Evolutionary conservation across 2,113 vertebrate genomes (phyloP), one percentile per base, ranked within the genome.

Genomic region (Syngnathus floridae): DNA sequence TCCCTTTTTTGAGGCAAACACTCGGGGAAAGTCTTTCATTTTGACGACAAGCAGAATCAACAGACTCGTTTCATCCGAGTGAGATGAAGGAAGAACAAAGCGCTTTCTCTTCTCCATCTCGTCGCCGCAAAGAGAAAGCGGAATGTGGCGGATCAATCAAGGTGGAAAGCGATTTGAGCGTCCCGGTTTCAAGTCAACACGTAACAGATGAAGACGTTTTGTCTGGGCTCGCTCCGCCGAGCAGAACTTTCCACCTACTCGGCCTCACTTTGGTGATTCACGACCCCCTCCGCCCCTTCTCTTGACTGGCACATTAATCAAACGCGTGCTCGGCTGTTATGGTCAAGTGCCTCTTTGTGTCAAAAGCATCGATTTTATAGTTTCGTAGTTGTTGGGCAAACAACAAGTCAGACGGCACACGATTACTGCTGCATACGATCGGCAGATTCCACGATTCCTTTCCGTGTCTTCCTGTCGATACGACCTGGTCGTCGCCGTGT

Each of bases 1-100:
- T 79, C 72, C 73, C 79, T 79, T 87, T 31, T 22, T 86, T 83
- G 84, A 82, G 86, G 76, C 76, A 83, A 83, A 83, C 85, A 89
- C 70, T 76, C 74, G 52, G 14, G 22, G 62, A 31, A 31, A 75
- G 69, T 60, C 79, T 89, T 86, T 88, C 79, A 81, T 81, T 84
- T 64, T 81, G 79, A 85, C 40, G 64, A 76, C 65, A 66, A 51
- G 69, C 67, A 78, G 65, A 84, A 78, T 62, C 81, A 80, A 64
- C 79, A 80, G 26, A 9, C 35, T 62, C 75, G 68, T 83, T 87
- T 86, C 68, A 85, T 84, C 71, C 70, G 4, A 4, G 31, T 0
- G 21, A 19, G 66, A 72, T 76, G 64, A 82, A 81, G 77, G 71
- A 77, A 78, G 73, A 76, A 79, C 75, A 84, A 75, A 81, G 65